phyloP scores from a whole-genome alignment of 2,113 vertebrate genomes.

The Petroica traversi region DNA sequence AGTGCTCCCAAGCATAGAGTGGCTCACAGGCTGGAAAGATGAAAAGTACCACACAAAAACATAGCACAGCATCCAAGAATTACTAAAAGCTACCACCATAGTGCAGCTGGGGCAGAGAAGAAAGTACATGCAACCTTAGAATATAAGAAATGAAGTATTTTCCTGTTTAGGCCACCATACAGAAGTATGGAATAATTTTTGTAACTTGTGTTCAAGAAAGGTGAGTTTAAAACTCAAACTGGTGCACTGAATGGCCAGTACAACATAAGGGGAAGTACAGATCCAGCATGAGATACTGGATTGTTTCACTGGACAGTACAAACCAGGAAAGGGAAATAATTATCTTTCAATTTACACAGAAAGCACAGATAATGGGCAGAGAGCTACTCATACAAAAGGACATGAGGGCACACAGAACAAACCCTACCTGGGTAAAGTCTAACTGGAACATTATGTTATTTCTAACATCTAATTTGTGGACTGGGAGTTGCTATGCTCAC shows the following conservation, averaged over 20 bases:
- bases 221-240: neutral
- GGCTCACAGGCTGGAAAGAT: neutral
- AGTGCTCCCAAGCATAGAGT: neutral
- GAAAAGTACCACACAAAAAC: neutral
- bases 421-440: neutral
- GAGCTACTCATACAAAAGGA: neutral
- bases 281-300: neutral
- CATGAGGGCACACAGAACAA: neutral
- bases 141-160: neutral
- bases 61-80: neutral
- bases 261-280: neutral
- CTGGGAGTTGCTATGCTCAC: neutral
- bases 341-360: neutral
- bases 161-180: neutral
- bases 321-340: neutral
- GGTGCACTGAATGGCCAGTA: neutral
- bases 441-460: neutral
- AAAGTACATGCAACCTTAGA: neutral
- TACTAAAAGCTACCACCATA: neutral
- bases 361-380: neutral
- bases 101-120: neutral
- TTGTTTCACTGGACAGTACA: neutral
- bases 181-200: neutral
- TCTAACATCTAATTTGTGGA: neutral
- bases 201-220: neutral